Evolutionary conservation across 30 jellyfish, hydroid and myxozoan genomes (phyloP).

Genomic region (Aurelia aurita complex sp. Pacific): DNA sequence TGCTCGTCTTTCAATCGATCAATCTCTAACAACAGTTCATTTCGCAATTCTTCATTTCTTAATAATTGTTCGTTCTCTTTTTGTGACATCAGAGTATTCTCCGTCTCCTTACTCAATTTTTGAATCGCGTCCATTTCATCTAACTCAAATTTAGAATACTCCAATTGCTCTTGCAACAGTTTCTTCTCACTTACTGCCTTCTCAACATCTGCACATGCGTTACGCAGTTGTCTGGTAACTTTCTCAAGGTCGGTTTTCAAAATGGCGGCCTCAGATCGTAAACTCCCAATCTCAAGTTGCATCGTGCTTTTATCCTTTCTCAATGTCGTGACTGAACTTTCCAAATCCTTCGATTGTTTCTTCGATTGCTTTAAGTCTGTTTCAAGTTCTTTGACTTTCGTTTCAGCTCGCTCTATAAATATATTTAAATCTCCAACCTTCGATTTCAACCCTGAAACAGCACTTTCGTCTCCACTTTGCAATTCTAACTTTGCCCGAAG

Average conservation of each 20-base stretch:
- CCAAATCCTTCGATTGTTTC: constrained; percentile 29
- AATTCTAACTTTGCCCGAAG: constrained; percentile 11
- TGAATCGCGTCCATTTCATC: constrained; percentile 10
- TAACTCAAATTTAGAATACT: constrained; percentile 12
- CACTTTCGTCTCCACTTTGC: constrained; percentile 10
- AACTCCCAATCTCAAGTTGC: constrained; percentile 31
- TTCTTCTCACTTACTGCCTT: constrained; percentile 28
- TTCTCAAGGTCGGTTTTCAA: constrained; percentile 39
- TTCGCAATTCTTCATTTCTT: constrained; percentile 27
- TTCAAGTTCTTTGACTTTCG: constrained; percentile 41
- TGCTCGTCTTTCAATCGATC: constrained; percentile 43
- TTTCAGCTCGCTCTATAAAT: constrained; percentile 55
- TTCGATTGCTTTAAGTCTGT: constrained; percentile 6
- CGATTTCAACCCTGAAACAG: constrained; percentile 19
- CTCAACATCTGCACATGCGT: constrained; percentile 48
- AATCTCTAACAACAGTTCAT: constrained; percentile 26
- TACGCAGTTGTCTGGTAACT: constrained; percentile 37
- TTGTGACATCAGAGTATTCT: constrained; percentile 22
- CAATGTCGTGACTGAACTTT: constrained; percentile 20
- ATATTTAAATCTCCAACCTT: constrained; percentile 52
- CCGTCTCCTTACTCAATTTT: constrained; percentile 23
- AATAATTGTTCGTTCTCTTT: not conserved
- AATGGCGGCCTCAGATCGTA: constrained; percentile 16
- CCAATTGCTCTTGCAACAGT: constrained; percentile 24
- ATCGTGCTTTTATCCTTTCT: constrained; percentile 44